Conservation (phyloP, 2,113 vertebrate species). For the Tor tambroides region DNA sequence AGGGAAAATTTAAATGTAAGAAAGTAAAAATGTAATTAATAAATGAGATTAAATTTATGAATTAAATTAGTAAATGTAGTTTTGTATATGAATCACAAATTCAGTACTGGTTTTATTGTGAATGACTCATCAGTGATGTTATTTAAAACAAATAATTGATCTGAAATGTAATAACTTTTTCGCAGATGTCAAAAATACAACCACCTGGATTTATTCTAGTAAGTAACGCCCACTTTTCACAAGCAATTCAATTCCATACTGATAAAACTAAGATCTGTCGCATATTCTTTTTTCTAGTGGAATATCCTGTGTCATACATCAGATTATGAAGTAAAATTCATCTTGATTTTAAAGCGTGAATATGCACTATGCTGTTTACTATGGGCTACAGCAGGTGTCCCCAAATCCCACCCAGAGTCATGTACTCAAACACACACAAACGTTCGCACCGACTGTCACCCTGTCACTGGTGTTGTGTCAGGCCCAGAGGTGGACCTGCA, state of each 20-base stretch:
- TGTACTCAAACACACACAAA: neutral
- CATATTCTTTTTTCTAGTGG: neutral
- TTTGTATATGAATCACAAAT: too few relatives aligned
- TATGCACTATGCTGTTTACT: constrained; percentile 33
- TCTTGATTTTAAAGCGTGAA: constrained; percentile 16
- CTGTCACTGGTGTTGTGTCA: constrained; percentile 23
- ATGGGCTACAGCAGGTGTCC: constrained; percentile 31
- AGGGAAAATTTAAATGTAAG: too few relatives aligned
- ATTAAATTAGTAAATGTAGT: too few relatives aligned
- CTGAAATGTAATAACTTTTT: neutral
- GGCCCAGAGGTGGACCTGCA: constrained; percentile 29
- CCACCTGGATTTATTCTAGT: neutral
- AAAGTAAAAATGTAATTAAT: too few relatives aligned
- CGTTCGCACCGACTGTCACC: neutral
- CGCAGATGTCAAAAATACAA: too few relatives aligned
- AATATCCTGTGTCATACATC: neutral
- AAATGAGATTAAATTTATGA: too few relatives aligned
- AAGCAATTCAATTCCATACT: neutral
- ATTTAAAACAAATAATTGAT: neutral
- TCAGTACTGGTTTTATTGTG: too few relatives aligned
- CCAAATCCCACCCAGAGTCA: constrained; percentile 12
- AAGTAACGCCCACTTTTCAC: neutral
- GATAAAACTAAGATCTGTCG: neutral
- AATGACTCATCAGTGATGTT: neutral
- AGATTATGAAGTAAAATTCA: neutral